phyloP scores from a whole-genome alignment of 2,113 vertebrate genomes.

The Menura novaehollandiae region DNA sequence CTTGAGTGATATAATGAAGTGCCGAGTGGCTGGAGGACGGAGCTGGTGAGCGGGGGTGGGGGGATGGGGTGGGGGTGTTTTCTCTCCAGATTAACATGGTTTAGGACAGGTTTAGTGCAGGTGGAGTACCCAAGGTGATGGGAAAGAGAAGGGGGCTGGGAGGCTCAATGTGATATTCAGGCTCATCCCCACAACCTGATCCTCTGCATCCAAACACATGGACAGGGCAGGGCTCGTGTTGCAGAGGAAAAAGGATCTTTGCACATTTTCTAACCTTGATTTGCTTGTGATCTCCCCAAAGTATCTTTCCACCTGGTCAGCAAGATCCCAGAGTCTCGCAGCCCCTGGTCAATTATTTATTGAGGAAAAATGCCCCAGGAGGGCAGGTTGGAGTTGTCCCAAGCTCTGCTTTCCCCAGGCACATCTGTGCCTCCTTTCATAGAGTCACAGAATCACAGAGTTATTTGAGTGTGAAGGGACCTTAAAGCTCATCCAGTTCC shows the following conservation, averaged over 20 bases:
- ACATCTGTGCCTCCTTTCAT: neutral
- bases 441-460: neutral
- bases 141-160: neutral
- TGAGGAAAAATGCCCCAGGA: neutral
- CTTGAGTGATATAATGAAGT: slow-evolving; percentile 34
- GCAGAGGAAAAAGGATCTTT: neutral
- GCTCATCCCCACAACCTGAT: neutral
- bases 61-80: too few species aligned
- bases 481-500: neutral
- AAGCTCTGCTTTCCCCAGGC: neutral
- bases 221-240: accelerated
- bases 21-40: neutral
- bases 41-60: neutral
- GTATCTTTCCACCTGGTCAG: neutral
- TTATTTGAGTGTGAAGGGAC: neutral
- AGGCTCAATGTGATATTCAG: neutral
- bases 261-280: neutral
- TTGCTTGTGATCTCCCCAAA: neutral
- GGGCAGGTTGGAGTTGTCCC: neutral
- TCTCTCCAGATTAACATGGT: neutral
- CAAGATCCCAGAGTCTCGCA: accelerated
- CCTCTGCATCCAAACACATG: accelerated
- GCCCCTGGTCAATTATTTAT: neutral
- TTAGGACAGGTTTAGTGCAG: neutral
- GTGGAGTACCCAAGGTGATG: neutral